Evolutionary conservation across 2,797 vertebrate genomes (phyloP).

Genomic region (Hippopotamyrus pictus): DNA sequence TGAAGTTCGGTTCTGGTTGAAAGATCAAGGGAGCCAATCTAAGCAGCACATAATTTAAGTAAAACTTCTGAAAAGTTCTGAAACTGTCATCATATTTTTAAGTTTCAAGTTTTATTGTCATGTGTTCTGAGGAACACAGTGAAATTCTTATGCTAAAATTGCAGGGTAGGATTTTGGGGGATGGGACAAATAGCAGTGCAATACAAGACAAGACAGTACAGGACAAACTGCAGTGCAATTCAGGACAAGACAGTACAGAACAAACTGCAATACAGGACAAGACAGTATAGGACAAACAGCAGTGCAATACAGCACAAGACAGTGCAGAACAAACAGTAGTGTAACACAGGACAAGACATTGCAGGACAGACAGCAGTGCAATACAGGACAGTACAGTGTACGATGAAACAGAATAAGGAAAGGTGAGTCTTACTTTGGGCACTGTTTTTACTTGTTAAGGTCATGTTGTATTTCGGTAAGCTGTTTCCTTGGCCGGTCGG

Average conservation of each 20-base stretch:
- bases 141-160: background rate
- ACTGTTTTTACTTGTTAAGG: conserved; percentile 25
- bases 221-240: background rate
- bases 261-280: background rate
- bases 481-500: conserved; percentile 8
- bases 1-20: background rate
- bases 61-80: background rate
- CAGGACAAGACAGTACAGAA: background rate
- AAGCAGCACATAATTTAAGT: background rate
- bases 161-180: background rate
- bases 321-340: background rate
- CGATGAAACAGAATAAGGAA: background rate
- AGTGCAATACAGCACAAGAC: background rate
- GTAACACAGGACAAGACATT: background rate
- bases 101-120: background rate
- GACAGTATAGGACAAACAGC: background rate
- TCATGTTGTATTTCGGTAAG: conserved; percentile 40
- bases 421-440: conserved; percentile 31
- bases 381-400: background rate
- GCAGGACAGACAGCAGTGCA: background rate
- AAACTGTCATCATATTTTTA: background rate
- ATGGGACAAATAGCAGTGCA: background rate
- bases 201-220: background rate
- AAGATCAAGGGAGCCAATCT: background rate
- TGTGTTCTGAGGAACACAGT: background rate